Evolutionary conservation across 2,888 invertebrate genomes (phyloP).

Genomic region (Sycophila texana): DNA sequence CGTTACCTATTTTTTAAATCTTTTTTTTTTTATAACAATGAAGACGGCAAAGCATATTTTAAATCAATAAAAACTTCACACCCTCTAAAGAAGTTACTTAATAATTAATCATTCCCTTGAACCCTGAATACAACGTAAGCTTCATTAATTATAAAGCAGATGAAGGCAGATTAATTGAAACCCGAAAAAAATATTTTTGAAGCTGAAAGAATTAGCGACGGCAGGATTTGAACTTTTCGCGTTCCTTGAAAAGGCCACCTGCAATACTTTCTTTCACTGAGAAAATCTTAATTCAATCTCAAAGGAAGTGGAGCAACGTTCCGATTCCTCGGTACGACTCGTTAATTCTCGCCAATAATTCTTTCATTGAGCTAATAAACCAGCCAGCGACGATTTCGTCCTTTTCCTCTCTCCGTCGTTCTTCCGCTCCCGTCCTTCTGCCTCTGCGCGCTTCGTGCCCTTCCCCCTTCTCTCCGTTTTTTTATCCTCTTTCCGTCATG

Average conservation of each 20-base stretch:
- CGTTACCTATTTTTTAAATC: no score
- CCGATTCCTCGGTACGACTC: slow-evolving; percentile 12
- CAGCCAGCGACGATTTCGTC: slow-evolving; percentile 37
- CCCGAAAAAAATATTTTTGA: not conserved
- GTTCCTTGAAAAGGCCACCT: not conserved
- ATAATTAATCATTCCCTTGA: no score
- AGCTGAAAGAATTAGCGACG: not conserved
- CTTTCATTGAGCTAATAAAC: slow-evolving; percentile 54
- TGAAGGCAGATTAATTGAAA: not conserved
- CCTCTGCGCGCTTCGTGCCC: not conserved
- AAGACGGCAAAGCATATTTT: no score
- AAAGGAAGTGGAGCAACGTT: slow-evolving; percentile 17
- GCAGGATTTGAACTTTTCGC: not conserved
- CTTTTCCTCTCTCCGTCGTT: not conserved
- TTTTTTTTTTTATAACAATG: no score
- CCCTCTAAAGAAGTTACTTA: no score
- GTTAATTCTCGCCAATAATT: slow-evolving; percentile 54
- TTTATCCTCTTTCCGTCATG: not conserved
- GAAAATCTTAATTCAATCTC: slow-evolving; percentile 56
- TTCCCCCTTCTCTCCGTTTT: not conserved
- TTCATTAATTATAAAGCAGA: no score
- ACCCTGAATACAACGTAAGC: not conserved
- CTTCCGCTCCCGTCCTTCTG: slow-evolving; percentile 12
- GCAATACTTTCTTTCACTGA: slow-evolving; percentile 7
- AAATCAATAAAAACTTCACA: no score